Conservation (phyloP, 2,888 invertebrate species). For the Scaptomyza caliginosa region DNA sequence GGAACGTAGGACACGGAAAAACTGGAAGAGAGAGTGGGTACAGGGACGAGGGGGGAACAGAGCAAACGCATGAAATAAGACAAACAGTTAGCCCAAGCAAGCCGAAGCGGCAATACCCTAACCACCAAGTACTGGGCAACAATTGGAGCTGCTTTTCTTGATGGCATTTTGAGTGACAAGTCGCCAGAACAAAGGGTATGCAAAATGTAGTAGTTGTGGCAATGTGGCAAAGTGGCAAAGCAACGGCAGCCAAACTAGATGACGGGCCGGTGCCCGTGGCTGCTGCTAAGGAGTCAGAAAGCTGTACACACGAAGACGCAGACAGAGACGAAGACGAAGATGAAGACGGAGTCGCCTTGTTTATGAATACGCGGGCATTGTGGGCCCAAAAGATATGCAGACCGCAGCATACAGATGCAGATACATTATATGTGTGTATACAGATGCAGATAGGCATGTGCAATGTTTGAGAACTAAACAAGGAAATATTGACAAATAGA, state of each 20-base stretch:
- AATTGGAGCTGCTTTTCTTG: too few species aligned
- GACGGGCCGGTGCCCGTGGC: constrained; percentile 52
- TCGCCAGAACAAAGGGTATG: constrained; percentile 21
- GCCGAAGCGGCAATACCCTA: too few species aligned
- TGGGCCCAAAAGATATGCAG: constrained; percentile 54
- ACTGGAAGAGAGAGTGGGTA: neutral
- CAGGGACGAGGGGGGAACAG: constrained; percentile 6
- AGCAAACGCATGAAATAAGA: constrained; percentile 60
- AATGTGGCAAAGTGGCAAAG: constrained; percentile 66
- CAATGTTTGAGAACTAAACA: constrained; percentile 75
- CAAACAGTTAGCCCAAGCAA: neutral
- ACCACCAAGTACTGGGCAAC: too few species aligned
- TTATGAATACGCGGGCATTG: constrained; percentile 75
- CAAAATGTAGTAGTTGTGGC: constrained; percentile 34
- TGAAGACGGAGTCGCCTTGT: constrained; percentile 56
- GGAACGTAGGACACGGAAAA: neutral
- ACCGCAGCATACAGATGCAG: constrained; percentile 18
- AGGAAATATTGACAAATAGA: constrained; percentile 79
- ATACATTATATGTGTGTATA: constrained; percentile 10
- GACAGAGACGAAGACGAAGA: neutral
- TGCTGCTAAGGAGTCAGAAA: constrained; percentile 27
- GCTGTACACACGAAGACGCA: too few species aligned
- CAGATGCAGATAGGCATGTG: constrained; percentile 39
- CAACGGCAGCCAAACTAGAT: constrained; percentile 52
- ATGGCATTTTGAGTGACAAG: neutral